Evolutionary conservation across 2,113 vertebrate species (phyloP).

Genomic region (Nyctereutes procyonoides): DNA sequence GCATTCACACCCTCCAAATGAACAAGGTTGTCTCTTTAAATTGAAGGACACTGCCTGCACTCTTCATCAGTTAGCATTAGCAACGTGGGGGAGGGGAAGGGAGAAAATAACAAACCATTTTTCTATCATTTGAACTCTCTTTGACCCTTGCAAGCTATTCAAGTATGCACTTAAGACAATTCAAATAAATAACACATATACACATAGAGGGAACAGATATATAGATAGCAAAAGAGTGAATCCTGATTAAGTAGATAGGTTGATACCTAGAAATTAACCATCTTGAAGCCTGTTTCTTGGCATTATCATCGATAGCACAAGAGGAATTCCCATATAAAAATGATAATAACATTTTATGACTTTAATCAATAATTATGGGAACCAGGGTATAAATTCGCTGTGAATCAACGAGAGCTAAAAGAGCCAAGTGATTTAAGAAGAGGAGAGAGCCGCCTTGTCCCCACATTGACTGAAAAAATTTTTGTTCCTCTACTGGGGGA

Average conservation of each 20-base stretch:
- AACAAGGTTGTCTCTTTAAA: constrained; percentile 76
- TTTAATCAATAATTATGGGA: background rate
- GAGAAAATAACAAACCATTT: constrained; percentile 70
- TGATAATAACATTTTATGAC: background rate
- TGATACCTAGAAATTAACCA: constrained; percentile 41
- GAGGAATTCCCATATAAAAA: background rate
- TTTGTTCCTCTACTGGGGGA: background rate
- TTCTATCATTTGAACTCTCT: constrained; percentile 84
- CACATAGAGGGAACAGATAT: background rate
- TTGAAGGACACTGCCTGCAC: constrained; percentile 51
- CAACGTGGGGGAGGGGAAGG: background rate
- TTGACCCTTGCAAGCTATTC: constrained; percentile 80
- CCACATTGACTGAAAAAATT: background rate
- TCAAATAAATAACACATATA: constrained; percentile 73
- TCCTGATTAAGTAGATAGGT: constrained; percentile 9
- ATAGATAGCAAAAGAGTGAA: constrained; percentile 41
- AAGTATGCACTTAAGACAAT: constrained; percentile 59
- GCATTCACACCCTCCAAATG: constrained; percentile 29
- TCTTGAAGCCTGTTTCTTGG: background rate
- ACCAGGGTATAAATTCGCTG: background rate
- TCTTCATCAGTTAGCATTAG: constrained; percentile 79
- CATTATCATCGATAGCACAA: background rate
- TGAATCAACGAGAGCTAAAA: background rate
- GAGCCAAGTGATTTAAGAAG: constrained; percentile 1
- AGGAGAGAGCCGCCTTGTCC: background rate